Evolutionary conservation across 1,140 invertebrate genomes (phyloP), one percentile per base, ranked within the genome.

Genomic region (Caerostris extrusa): DNA sequence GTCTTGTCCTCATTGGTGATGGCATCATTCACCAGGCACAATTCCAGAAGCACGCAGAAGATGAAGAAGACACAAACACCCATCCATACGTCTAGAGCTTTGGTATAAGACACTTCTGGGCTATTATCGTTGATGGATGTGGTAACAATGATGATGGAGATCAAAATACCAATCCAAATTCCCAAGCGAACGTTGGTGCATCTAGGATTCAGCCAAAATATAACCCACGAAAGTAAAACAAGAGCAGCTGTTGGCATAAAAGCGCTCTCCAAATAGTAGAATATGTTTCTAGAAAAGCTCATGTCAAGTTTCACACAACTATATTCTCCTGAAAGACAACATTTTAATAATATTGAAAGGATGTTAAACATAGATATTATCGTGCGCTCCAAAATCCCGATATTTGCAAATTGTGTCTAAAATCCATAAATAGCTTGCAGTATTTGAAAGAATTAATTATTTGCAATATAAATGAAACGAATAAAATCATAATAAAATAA

Each of bases 201-300:
- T 96, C 98, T 98, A 3, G 98, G 98, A 96, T 98, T 98, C 94
- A 98, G 98, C 98, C 98, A 98, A 96, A 98, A 98, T 7, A 98
- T 98, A 6, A 95, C 95, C 95, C 95, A 96, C 0, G 95, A 96
- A 93, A 95, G 95, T 64, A 96, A 95, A 12, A 95, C 95, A 19
- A 95, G 95, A 17, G 95, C 53, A 50, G 60, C 7, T 3, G 71
- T 94, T 5, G 94, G 94, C 77, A 95, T 88, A 58, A 90, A 94
- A 60, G 64, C 89, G 19, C 89, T 55, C n/a, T 82, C 50, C 7
- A 95, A 53, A 69, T 95, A 94, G 86, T 95, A 95, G 5, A 57
- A 82, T 64, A 94, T 81, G 19, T 94, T 82, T 56, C 90, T 71
- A 4, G 58, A 64, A 56, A 94, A 94, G 14, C 61, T 55, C 7